These are phyloP conservation scores for Cyrtodaria siliqua DNA, from an alignment of 2,888 invertebrate species.

Conservation along the genomic window DNA sequence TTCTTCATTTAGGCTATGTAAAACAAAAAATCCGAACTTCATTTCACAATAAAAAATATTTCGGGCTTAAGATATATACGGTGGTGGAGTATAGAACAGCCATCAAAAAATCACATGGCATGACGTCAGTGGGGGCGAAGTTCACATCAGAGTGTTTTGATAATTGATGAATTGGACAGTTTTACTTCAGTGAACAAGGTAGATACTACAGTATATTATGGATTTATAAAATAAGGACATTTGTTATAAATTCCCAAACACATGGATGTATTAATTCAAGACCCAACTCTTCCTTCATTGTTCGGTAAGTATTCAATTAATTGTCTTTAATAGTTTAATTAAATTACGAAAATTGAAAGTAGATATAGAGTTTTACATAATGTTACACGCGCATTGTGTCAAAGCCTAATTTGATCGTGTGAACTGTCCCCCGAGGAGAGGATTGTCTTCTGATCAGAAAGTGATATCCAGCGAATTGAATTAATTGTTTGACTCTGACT, in stretches of 20 bases:
- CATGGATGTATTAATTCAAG: slow-evolving; percentile 55
- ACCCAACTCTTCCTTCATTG: slow-evolving; percentile 42
- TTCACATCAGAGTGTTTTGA: slow-evolving; percentile 29
- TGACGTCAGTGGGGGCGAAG: slow-evolving; percentile 53
- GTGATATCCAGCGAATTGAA: too few relatives aligned
- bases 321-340: too few relatives aligned
- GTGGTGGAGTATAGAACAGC: slow-evolving; percentile 21
- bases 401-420: too few relatives aligned
- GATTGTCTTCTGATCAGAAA: too few relatives aligned
- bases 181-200: slow-evolving; percentile 30
- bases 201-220: slow-evolving; percentile 17
- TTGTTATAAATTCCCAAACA: slow-evolving; percentile 17
- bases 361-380: too few relatives aligned
- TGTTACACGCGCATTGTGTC: too few relatives aligned
- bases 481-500: too few relatives aligned
- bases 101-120: slow-evolving; percentile 21
- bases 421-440: too few relatives aligned
- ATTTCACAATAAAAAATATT: too few relatives aligned
- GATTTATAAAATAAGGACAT: slow-evolving; percentile 26
- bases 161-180: slow-evolving; percentile 25
- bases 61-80: background rate
- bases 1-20: too few relatives aligned
- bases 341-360: too few relatives aligned
- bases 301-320: slow-evolving; percentile 32
- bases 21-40: too few relatives aligned